Evolutionary conservation across 2,888 invertebrate species (phyloP), one percentile per base, ranked within the genome.

Genomic region (Dilophus febrilis): DNA sequence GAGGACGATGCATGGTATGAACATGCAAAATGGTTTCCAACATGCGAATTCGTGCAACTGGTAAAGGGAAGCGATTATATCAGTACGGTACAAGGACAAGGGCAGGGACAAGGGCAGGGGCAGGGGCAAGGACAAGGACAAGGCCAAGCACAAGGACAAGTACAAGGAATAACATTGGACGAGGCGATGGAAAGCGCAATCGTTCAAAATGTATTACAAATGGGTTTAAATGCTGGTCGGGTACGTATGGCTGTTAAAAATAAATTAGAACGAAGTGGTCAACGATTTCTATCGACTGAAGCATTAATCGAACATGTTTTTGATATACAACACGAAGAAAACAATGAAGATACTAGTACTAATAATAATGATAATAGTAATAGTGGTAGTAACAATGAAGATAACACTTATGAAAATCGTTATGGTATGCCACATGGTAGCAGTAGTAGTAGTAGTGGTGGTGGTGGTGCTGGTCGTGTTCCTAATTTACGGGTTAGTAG

Each of bases 1-100:
- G 75, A 76, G 14, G 94, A 94, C 59, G 81, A 83, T 54, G 90
- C 91, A 1, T 94, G 92, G 91, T 71, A 75, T 40, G 94, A 94
- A 56, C 95, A 95, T 64, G 90, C 88, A 11, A 72, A 79, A 51
- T 94, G 90, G 90, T 92, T 88, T 67, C 82, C 88, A 1, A 72
- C 74, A 53, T 95, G 94, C 60, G 79, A 77, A 8, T 94, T 78
- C 58, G 74, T 95, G 14, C 64, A 73, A 42, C 68, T 88, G 40
- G 74, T 82, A 36, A 86, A 86, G 56, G 90, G 90, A 11, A 73
- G 74, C 44, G 74, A 78, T 33, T 92, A 78, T 55, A 74, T 91
- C 3, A 70, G 74, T 41, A 26, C 34, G 11, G 41, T 40, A 2
- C 35, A 35, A 10, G 8, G 19, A 19, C 29, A 35, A 28, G 29